These are phyloP conservation scores for Corvus cornix DNA, from an alignment of 2,113 vertebrate species.

Conservation along the genomic window DNA sequence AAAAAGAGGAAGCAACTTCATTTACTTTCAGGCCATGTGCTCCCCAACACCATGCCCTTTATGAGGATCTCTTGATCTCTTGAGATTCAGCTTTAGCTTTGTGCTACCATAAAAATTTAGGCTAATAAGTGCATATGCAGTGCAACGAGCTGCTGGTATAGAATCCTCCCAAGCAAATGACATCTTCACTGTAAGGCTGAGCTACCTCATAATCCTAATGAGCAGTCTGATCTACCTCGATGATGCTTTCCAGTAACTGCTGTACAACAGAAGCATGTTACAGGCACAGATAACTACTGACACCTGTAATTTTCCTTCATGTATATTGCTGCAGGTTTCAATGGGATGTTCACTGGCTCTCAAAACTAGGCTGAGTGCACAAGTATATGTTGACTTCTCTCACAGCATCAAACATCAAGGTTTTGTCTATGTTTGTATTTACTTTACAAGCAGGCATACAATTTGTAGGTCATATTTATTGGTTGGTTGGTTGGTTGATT, in stretches of 20 bases:
- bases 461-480: neutral
- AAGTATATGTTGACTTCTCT: neutral
- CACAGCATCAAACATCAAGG: neutral
- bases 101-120: neutral
- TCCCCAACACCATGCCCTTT: neutral
- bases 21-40: neutral
- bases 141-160: rapidly evolving
- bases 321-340: neutral
- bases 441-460: neutral
- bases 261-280: neutral
- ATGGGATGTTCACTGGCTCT: neutral
- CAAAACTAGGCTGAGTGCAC: neutral
- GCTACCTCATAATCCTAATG: neutral
- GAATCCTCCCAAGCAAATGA: neutral
- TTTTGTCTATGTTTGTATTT: neutral
- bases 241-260: neutral
- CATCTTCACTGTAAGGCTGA: neutral
- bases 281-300: neutral
- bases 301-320: neutral
- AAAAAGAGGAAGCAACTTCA: rapidly evolving
- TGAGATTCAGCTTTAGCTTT: neutral
- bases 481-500: neutral
- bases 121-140: rapidly evolving
- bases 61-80: neutral
- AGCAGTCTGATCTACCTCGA: neutral